These are phyloP conservation scores for Galeopterus variegatus DNA, from an alignment of 2,113 vertebrate genomes.

Conservation along the genomic window DNA sequence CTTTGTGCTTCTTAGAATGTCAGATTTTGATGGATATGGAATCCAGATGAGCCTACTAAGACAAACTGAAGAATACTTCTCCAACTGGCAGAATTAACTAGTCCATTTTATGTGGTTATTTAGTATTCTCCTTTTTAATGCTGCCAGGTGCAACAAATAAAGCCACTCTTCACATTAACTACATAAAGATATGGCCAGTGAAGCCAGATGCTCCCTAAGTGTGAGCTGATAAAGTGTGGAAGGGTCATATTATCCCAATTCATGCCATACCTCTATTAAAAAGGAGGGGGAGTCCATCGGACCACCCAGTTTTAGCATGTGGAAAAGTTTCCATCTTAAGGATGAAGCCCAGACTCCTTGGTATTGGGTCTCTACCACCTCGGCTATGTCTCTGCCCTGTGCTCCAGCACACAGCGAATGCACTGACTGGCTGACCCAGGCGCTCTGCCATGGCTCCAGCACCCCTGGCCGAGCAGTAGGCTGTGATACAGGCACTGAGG, in stretches of 20 bases:
- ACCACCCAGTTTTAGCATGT: not conserved
- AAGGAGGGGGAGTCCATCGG: not conserved
- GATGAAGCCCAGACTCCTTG: not conserved
- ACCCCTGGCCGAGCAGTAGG: not conserved
- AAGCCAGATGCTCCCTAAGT: not conserved
- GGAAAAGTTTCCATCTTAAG: not conserved
- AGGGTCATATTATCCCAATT: not conserved
- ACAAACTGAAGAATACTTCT: not conserved
- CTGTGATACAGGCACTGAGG: not conserved
- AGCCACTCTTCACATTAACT: not conserved
- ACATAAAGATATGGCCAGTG: fast-evolving
- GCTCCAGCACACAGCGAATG: not conserved
- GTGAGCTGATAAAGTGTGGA: not conserved
- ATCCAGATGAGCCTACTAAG: not conserved
- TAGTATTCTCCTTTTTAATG: not conserved
- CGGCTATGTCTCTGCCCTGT: no score
- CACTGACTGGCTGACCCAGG: not conserved
- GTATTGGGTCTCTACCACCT: not conserved
- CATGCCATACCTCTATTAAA: no score
- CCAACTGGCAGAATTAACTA: not conserved
- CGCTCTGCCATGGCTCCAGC: no score
- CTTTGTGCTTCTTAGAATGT: not conserved
- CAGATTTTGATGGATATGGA: not conserved
- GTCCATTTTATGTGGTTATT: not conserved
- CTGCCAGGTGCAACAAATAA: not conserved